Conservation (phyloP, 2,888 invertebrate species). For the Nomada fabriciana region DNA sequence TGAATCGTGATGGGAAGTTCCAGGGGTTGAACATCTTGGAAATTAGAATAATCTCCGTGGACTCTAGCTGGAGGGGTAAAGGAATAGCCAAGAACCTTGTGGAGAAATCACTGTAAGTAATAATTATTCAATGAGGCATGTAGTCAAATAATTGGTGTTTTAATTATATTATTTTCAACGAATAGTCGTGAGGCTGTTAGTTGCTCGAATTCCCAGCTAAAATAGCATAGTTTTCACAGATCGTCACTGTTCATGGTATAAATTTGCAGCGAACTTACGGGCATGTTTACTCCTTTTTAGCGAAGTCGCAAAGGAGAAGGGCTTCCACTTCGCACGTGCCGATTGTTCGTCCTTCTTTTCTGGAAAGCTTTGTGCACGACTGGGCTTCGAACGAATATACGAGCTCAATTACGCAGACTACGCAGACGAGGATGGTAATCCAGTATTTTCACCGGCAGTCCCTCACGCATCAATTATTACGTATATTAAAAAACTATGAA, state of each 20-base stretch:
- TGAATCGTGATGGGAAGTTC: constrained; percentile 86
- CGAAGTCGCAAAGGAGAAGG: constrained; percentile 85
- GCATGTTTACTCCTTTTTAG: constrained; percentile 82
- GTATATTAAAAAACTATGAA: constrained; percentile 83
- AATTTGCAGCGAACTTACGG: neutral
- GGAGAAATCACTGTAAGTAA: constrained; percentile 87
- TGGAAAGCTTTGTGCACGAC: constrained; percentile 89
- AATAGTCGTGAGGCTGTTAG: no score
- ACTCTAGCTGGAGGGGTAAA: constrained; percentile 87
- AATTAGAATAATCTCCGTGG: constrained; percentile 89
- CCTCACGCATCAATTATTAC: constrained; percentile 88
- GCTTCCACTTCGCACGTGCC: constrained; percentile 88
- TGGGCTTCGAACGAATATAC: constrained; percentile 90
- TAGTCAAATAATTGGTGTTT: neutral
- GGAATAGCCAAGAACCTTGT: constrained; percentile 89
- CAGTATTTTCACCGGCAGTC: constrained; percentile 88
- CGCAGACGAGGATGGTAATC: constrained; percentile 86
- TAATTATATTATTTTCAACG: no score
- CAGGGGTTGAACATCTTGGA: constrained; percentile 86
- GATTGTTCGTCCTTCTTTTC: constrained; percentile 92
- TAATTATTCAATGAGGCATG: neutral
- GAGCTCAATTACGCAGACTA: constrained; percentile 88
- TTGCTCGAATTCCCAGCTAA: neutral
- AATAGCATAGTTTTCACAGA: neutral
- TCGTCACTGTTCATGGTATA: neutral